These are phyloP conservation scores for Lepidurus arcticus DNA, from an alignment of 1,140 invertebrate species.

Conservation along the genomic window DNA sequence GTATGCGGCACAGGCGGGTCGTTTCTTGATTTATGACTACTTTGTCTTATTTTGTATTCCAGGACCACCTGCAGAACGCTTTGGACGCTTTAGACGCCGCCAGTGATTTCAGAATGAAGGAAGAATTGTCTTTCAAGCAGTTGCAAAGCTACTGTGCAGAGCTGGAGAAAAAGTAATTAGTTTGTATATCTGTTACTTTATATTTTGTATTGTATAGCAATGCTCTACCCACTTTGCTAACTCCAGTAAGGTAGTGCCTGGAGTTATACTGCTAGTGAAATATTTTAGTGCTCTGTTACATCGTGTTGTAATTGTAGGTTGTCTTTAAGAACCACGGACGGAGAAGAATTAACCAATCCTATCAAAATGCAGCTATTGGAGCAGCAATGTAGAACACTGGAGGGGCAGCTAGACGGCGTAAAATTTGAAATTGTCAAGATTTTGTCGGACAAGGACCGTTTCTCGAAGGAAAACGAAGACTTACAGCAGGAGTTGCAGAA, in stretches of 20 bases:
- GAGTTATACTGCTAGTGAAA: not conserved
- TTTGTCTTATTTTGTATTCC: not conserved
- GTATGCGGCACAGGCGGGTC: not conserved
- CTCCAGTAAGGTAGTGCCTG: too few species aligned
- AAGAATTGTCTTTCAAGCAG: not conserved
- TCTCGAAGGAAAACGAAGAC: conserved; percentile 40
- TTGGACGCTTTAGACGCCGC: not conserved
- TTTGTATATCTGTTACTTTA: too few species aligned
- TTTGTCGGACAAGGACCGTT: conserved; percentile 41
- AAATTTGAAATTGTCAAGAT: conserved; percentile 42
- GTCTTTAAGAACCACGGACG: not conserved
- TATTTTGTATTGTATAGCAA: too few species aligned
- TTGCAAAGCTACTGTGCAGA: not conserved
- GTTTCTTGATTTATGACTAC: not conserved
- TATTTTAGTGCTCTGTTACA: not conserved
- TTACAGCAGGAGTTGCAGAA: conserved; percentile 37
- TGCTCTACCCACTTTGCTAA: too few species aligned
- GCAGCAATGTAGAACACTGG: conserved; percentile 39
- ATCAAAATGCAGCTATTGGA: conserved; percentile 30
- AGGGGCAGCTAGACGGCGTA: conserved; percentile 39
- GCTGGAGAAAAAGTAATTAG: not conserved
- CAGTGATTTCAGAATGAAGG: not conserved
- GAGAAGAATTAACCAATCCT: not conserved
- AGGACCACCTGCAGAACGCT: conserved; percentile 13
- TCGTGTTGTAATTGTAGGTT: not conserved